A percentile compares a stretch with the other conserved stretches of the same genome.
Conservation (phyloP, 2,797 vertebrate species). For the Acomys russatus region DNA sequence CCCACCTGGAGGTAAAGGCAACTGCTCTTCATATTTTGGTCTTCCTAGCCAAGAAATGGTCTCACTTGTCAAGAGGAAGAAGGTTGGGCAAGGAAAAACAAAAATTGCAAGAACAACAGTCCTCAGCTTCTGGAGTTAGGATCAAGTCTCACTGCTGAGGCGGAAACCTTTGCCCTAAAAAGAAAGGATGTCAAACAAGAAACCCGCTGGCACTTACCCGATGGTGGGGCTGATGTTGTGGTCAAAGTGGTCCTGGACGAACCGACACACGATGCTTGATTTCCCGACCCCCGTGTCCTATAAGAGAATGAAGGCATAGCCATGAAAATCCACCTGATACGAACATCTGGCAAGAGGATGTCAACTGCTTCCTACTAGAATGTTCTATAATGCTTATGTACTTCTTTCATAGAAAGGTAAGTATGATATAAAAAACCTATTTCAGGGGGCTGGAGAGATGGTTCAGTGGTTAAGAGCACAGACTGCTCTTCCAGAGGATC, state of each 20-base stretch:
- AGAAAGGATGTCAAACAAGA: neutral
- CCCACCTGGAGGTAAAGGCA: conserved; percentile 19
- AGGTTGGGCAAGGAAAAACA: neutral
- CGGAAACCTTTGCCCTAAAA: neutral
- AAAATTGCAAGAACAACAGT: neutral
- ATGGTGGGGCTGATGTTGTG: conserved; percentile 99
- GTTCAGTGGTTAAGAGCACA: too few species aligned
- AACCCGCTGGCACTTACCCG: conserved; percentile 92
- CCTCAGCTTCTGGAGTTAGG: neutral
- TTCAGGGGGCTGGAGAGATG: too few species aligned
- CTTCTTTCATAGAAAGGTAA: conserved; percentile 21
- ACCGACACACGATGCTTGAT: conserved; percentile 98
- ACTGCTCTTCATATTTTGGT: neutral
- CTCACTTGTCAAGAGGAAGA: neutral
- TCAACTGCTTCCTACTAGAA: neutral
- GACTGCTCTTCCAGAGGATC: too few species aligned
- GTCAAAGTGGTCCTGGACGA: conserved; percentile 99
- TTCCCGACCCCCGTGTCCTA: conserved; percentile 99
- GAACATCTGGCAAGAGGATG: neutral
- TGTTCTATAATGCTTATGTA: neutral
- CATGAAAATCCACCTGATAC: conserved; percentile 22
- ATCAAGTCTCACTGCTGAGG: neutral
- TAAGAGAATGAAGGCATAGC: conserved; percentile 76
- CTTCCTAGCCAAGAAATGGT: neutral
- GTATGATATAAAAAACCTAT: too few species aligned